phyloP scores from a whole-genome alignment of 2,888 invertebrate genomes.

The Heliothis peltigera region DNA sequence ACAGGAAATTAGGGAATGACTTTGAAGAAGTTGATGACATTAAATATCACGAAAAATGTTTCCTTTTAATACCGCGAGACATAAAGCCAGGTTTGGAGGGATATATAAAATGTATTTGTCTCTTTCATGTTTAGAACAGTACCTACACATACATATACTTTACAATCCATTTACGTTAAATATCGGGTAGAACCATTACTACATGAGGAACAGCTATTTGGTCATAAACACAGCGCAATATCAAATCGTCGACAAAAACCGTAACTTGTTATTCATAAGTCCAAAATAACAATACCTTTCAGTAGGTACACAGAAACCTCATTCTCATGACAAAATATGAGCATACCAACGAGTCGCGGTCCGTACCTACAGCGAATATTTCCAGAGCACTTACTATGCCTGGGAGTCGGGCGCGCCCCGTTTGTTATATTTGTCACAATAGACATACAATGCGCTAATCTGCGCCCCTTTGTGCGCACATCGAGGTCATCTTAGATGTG shows the following conservation, averaged over 20 bases:
- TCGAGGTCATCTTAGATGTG: slow-evolving; percentile 51
- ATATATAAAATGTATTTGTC: too few relatives aligned
- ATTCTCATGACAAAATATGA: neutral
- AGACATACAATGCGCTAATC: slow-evolving; percentile 50
- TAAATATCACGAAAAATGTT: too few relatives aligned
- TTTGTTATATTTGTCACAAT: slow-evolving; percentile 55
- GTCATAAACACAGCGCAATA: neutral
- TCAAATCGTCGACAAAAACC: neutral
- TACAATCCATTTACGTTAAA: too few relatives aligned
- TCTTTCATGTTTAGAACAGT: too few relatives aligned
- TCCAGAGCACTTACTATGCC: neutral
- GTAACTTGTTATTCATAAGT: neutral
- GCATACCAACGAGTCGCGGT: neutral
- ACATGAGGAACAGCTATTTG: neutral
- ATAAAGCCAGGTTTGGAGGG: too few relatives aligned
- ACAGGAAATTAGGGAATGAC: too few relatives aligned
- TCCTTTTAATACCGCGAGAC: too few relatives aligned
- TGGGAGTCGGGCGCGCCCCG: slow-evolving; percentile 21
- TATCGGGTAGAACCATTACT: too few relatives aligned
- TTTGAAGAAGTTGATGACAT: too few relatives aligned
- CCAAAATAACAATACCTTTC: neutral
- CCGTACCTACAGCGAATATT: neutral
- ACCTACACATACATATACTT: too few relatives aligned
- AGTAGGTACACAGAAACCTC: neutral
- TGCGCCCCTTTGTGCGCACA: slow-evolving; percentile 46